These are phyloP conservation scores for Ceyx erithaca DNA, from an alignment of 2,797 vertebrate species.

Conservation along the genomic window DNA sequence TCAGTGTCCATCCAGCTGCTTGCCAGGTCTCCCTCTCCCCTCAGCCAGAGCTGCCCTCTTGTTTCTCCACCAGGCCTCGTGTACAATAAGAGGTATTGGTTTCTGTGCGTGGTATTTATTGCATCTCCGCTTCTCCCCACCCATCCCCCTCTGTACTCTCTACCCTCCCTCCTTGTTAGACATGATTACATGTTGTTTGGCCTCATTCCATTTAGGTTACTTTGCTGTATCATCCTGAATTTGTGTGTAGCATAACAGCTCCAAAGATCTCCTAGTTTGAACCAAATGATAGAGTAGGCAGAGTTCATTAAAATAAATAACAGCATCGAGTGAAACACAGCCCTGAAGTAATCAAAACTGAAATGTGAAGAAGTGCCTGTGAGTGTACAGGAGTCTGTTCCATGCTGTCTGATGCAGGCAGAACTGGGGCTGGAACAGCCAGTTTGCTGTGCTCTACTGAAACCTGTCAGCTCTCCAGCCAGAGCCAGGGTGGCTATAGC, in stretches of 20 bases:
- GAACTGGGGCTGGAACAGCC: neutral
- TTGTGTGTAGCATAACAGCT: neutral
- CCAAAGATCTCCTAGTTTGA: constrained; percentile 21
- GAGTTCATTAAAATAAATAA: constrained; percentile 64
- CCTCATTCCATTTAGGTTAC: constrained; percentile 58
- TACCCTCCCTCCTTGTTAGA: constrained; percentile 22
- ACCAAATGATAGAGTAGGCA: constrained; percentile 45
- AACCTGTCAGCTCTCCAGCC: constrained; percentile 21
- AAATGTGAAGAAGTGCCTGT: constrained; percentile 33
- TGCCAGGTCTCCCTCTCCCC: neutral
- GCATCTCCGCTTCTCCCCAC: neutral
- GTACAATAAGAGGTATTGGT: neutral
- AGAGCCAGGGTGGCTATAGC: neutral
- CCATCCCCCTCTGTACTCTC: neutral
- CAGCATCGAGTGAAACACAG: constrained; percentile 9
- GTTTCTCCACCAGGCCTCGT: neutral
- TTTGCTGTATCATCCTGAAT: constrained; percentile 50
- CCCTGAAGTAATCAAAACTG: constrained; percentile 54
- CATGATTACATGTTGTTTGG: constrained; percentile 53
- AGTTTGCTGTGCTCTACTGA: neutral
- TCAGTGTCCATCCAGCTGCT: neutral
- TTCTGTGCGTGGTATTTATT: neutral
- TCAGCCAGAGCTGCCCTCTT: neutral
- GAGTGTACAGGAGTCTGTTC: neutral
- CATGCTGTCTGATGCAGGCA: neutral